Base-by-base conservation (phyloP, 2,888 invertebrate species). In the Agrochola macilenta region DNA sequence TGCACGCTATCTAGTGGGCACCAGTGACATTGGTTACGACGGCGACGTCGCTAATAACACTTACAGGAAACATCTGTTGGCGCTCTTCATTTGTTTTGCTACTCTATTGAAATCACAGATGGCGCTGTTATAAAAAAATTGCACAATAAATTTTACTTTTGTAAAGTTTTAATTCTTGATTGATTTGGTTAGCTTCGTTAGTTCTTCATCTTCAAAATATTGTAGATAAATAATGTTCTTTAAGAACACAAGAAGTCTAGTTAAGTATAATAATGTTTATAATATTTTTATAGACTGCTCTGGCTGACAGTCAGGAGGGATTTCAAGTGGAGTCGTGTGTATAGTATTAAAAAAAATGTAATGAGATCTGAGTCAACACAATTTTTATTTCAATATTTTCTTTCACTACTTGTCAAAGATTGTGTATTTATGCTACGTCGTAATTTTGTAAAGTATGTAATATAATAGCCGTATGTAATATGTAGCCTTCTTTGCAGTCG, bases 71-170 rank as follows among this genome's bases (percentile, higher is more conserved):
- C 4, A 46, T 12, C 17, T 17, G n/a, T 26, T 52, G 11, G 20
- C 26, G 8, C 35, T 7, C 35, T 23, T 14, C 1, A 0, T 46
- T 0, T 52, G 5, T 26, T 17, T 60, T 26, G 64, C 14, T 83
- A 0, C 52, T 46, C 0, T 0, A 12, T 0, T 0, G 0, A 39
- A 49, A 11, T 49, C 17, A 78, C 39, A 84, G 84, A 79, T 84
- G 84, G 82, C 84, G 78, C 61, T 84, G 46, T 73, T 49, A 0
- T 39, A n/a, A 49, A 26, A 2, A 11, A 23, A 2, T 26, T 26
- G 14, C 0, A 43, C 0, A 52, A 68, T 4, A 4, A 5, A 20
- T 1, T n/a, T 2, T 64, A 14, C n/a, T 64, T 39, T 39, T 8
- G 8, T 39, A 14, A 39, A 39, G 63, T 39, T 64, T n/a, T 12